These are phyloP conservation scores for Apotomis capreana DNA, from an alignment of 2,888 invertebrate species.

Conservation along the genomic window DNA sequence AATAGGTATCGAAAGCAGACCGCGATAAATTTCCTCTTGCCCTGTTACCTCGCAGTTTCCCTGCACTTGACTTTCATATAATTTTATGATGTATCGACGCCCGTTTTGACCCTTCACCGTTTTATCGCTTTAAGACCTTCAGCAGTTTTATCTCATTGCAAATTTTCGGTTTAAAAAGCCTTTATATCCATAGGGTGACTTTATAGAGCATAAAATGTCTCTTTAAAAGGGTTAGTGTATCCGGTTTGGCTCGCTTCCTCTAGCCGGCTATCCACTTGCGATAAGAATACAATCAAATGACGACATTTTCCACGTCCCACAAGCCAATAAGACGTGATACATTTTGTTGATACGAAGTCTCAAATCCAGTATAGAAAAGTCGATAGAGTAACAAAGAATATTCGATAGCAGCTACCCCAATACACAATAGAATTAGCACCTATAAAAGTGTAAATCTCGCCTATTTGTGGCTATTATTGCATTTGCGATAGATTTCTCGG, in stretches of 20 bases:
- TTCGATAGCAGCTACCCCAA: constrained; percentile 22
- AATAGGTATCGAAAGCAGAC: constrained; percentile 81
- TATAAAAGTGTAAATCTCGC: constrained; percentile 44
- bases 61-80: constrained; percentile 83
- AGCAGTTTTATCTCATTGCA: constrained; percentile 54
- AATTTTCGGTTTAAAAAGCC: constrained; percentile 62
- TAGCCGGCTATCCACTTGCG: constrained; percentile 36
- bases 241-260: constrained; percentile 49
- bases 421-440: constrained; percentile 42
- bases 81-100: constrained; percentile 81
- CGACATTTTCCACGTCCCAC: constrained; percentile 11
- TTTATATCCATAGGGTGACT: constrained; percentile 59
- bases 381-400: constrained; percentile 6
- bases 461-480: constrained; percentile 36
- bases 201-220: constrained; percentile 61
- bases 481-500: constrained; percentile 42
- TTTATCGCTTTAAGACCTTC: constrained; percentile 65
- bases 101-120: constrained; percentile 80
- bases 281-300: constrained; percentile 48
- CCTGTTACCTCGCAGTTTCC: constrained; percentile 77
- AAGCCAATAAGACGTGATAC: not conserved
- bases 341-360: not conserved
- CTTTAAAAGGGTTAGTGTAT: constrained; percentile 55
- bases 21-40: constrained; percentile 75
- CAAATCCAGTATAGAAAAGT: not conserved